Evolutionary conservation across 2,113 vertebrate genomes (phyloP).

Genomic region (Xiphophorus couchianus): DNA sequence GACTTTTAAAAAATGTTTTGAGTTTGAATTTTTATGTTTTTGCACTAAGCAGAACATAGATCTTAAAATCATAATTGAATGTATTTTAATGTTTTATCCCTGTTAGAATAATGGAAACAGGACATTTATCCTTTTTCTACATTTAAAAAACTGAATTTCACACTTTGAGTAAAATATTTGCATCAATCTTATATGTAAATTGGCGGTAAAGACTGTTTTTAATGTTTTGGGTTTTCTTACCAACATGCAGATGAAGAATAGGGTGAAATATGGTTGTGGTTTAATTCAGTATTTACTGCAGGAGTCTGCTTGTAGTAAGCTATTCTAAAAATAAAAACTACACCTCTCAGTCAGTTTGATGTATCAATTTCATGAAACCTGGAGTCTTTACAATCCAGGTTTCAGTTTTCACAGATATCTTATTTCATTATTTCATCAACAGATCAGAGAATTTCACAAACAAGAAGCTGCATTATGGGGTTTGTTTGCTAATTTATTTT

Average conservation of each 20-base stretch:
- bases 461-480: neutral
- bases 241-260: neutral
- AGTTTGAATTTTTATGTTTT: too few species aligned
- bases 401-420: neutral
- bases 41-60: too few species aligned
- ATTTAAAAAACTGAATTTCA: neutral
- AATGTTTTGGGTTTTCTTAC: neutral
- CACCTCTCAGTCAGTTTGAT: constrained; percentile 4
- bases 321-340: constrained; percentile 14
- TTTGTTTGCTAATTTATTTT: neutral
- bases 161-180: neutral
- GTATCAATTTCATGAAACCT: neutral
- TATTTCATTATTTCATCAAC: constrained; percentile 1
- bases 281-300: constrained; percentile 29
- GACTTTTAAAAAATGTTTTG: too few species aligned
- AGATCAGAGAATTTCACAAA: constrained; percentile 1
- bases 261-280: constrained; percentile 22
- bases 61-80: too few species aligned
- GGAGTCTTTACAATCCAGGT: neutral
- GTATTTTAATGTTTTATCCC: too few species aligned
- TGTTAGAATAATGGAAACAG: too few species aligned
- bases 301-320: neutral
- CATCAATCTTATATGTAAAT: too few species aligned
- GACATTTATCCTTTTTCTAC: too few species aligned
- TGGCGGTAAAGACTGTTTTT: neutral